Evolutionary conservation across 2,888 invertebrate genomes (phyloP), one percentile per base, ranked within the genome.

Genomic region (Strigamia crassipes): DNA sequence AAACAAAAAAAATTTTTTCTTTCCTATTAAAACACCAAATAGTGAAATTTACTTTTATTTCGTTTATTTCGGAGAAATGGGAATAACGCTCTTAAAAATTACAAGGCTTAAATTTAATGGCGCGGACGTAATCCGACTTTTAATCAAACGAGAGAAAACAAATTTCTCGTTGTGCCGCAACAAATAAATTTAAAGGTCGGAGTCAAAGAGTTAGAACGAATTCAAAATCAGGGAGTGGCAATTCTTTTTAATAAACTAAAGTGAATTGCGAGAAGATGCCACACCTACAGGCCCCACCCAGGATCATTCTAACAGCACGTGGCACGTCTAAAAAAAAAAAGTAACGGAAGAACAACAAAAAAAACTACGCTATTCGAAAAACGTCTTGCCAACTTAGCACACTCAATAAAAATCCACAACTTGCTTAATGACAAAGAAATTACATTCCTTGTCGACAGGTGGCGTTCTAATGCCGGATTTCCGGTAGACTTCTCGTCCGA

Each of bases 211-310:
- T 56, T 56, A 56, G n/a, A 51, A 51, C n/a, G 51, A 56, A 56
- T 56, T 56, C 56, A 56, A 56, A 56, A 56, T 56, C 56, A 56
- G 56, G 56, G 56, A 56, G 56, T 56, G 56, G 56, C 56, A 56
- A 56, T 56, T 56, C 56, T 56, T 56, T 56, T 56, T 56, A 56
- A 56, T 56, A 56, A 56, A 56, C 56, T 56, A 56, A 56, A 56
- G 56, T 56, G 56, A 56, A 56, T 56, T 56, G 56, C 56, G 56
- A 56, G 6, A 18, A 18, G 56, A 56, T 18, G 56, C 56, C 56
- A 56, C 56, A 56, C 56, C 56, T 56, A 56, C 56, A n/a, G 56
- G n/a, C 56, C 56, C 56, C 56, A 56, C 56, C 56, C 56, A 56
- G 56, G 18, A 18, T 56, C 56, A n/a, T 56, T 56, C 56, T 21